phyloP scores from a whole-genome alignment of 2,113 vertebrate species.

The Candoia aspera region DNA sequence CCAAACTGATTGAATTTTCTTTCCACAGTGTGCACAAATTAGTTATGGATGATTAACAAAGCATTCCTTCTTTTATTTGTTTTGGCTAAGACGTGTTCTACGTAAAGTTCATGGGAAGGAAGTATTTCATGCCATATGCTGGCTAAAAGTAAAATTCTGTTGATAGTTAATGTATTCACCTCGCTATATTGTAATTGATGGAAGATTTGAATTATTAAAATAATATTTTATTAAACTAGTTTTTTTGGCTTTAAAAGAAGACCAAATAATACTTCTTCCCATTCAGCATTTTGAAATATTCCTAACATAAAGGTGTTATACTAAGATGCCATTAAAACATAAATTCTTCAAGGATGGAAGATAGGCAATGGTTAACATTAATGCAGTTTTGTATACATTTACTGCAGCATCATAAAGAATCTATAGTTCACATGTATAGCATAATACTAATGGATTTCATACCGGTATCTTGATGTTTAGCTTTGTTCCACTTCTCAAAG shows the following conservation, averaged over 20 bases:
- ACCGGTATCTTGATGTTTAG: neutral
- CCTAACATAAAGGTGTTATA: conserved; percentile 26
- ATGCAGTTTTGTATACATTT: neutral
- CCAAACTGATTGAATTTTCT: conserved; percentile 71
- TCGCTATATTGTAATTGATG: conserved; percentile 52
- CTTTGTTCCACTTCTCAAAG: neutral
- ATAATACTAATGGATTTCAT: neutral
- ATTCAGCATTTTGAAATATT: neutral
- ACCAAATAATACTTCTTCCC: conserved; percentile 28
- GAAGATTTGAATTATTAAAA: conserved; percentile 57
- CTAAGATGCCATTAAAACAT: conserved; percentile 9
- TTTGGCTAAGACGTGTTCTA: conserved; percentile 75
- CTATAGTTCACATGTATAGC: neutral
- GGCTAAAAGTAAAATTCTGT: conserved; percentile 69
- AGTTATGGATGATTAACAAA: conserved; percentile 81
- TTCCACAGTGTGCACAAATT: conserved; percentile 71
- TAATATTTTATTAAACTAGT: conserved; percentile 65
- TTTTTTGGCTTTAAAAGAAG: conserved; percentile 61
- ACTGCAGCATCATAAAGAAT: neutral
- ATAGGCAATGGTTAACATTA: neutral
- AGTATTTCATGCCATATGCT: conserved; percentile 70
- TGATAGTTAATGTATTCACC: conserved; percentile 60
- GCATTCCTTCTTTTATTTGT: conserved; percentile 78
- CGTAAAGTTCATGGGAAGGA: conserved; percentile 71
- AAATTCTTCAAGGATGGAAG: neutral